A percentile compares a stretch with the other conserved stretches of the same genome.
These are phyloP conservation scores for Telmatochromis bifrenatus DNA, from an alignment of 2,113 vertebrate species.

Conservation along the genomic window DNA sequence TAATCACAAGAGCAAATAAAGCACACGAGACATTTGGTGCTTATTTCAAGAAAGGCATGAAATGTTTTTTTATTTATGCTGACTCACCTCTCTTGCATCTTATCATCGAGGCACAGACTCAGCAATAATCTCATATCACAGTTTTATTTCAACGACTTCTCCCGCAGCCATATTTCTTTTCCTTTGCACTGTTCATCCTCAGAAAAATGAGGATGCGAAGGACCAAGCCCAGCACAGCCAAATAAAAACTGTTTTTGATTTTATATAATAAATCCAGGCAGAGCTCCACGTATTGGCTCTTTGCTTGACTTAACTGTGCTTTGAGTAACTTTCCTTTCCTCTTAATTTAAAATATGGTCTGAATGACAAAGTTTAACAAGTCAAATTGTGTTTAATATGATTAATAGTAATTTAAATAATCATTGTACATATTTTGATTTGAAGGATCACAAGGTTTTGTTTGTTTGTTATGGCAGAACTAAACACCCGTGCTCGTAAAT, in stretches of 20 bases:
- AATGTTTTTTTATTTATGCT: background rate
- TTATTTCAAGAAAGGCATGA: background rate
- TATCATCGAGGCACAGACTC: background rate
- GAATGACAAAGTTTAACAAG: background rate
- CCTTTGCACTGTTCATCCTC: background rate
- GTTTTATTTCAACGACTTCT: background rate
- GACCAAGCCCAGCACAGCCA: background rate
- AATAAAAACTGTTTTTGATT: background rate
- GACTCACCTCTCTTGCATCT: background rate
- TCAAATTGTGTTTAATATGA: background rate
- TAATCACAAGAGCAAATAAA: slow-evolving; percentile 11
- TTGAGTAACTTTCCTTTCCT: background rate
- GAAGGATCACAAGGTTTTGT: background rate
- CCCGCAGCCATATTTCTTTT: background rate
- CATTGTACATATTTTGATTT: background rate
- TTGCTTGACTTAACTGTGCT: background rate
- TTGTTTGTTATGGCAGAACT: background rate
- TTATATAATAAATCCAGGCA: background rate
- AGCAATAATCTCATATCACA: background rate
- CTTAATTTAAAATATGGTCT: background rate
- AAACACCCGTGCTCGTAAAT: background rate
- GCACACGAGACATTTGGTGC: background rate
- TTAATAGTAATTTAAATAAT: background rate
- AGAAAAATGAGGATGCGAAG: background rate
- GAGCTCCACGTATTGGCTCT: background rate